Conservation (phyloP, 2,797 vertebrate genomes). For the Okamejei kenojei region DNA sequence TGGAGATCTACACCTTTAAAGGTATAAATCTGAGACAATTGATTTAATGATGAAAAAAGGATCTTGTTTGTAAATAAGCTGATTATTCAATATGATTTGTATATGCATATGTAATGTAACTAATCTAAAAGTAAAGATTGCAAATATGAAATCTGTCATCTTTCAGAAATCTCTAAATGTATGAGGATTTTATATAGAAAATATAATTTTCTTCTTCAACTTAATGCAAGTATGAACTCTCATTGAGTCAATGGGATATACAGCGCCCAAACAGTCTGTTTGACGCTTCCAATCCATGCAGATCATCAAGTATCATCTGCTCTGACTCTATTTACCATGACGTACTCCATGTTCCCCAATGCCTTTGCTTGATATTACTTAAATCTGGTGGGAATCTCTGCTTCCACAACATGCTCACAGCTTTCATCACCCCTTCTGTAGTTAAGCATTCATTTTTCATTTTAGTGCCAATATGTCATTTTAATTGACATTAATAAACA, state of each 20-base stretch:
- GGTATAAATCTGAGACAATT: background rate
- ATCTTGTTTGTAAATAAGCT: background rate
- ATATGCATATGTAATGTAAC: background rate
- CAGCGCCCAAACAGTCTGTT: too few species aligned
- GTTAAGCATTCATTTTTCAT: background rate
- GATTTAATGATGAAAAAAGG: background rate
- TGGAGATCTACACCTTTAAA: background rate
- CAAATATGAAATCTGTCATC: background rate
- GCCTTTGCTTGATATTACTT: too few species aligned
- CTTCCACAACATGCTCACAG: too few species aligned
- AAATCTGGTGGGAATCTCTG: too few species aligned
- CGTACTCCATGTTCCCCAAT: too few species aligned
- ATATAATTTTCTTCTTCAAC: too few species aligned
- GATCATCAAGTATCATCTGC: too few species aligned
- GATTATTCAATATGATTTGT: background rate
- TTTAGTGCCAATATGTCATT: background rate
- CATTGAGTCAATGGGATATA: too few species aligned
- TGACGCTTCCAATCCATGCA: too few species aligned
- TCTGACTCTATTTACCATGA: too few species aligned
- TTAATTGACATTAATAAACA: background rate
- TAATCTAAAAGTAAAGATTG: background rate
- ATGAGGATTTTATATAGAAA: background rate
- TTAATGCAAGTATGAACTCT: too few species aligned
- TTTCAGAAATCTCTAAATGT: slow-evolving; percentile 1
- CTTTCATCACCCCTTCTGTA: background rate